Base-by-base conservation (phyloP, 2,888 invertebrate species). In the Sclerodermus sp. region DNA sequence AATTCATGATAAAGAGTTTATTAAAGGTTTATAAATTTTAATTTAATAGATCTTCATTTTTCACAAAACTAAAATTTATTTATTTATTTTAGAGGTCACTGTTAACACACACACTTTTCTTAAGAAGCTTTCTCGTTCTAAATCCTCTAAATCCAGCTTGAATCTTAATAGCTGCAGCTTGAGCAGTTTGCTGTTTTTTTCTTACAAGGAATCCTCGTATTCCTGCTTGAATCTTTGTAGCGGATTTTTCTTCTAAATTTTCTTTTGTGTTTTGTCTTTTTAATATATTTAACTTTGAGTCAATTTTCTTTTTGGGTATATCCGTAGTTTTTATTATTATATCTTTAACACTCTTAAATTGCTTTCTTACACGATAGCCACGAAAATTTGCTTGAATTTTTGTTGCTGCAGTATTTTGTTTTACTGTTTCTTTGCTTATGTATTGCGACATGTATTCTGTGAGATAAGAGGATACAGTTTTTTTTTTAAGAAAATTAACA, bases 201-300 rank as follows among this genome's bases (percentile, higher is more conserved):
- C 87, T 79, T 32, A 85, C 85, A 66, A 87, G 81, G 70, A 84
- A 88, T 1, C 88, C 87, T 53, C 87, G 81, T 40, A 88, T 85
- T 42, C 87, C 85, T 4, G 87, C 85, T 77, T 87, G 87, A 59
- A 87, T 87, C 64, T 83, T 83, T 2, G 84, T 85, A 31, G 87
- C 86, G 5, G 76, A 72, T 45, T 66, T 68, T 32, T 72, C 75
- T 49, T 71, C 72, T 17, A 71, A 56, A 1, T 60, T 57, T 9
- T 52, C 53, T 12, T 53, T 50, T 10, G 55, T 45, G 14, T 54
- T 55, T 31, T 60, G 58, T 10, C 60, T 57, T 37, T 58, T 53
- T 38, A 54, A 18, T 5, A 47, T 40, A 8, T 43, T 16, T 10
- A 13, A 36, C 41, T 45, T 15, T 9, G 23, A 17, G 12, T 47